Percentiles rank a stretch among this genome's conserved stretches.
These are phyloP conservation scores for Menidia menidia DNA, from an alignment of 2,797 vertebrate genomes.

Conservation along the genomic window DNA sequence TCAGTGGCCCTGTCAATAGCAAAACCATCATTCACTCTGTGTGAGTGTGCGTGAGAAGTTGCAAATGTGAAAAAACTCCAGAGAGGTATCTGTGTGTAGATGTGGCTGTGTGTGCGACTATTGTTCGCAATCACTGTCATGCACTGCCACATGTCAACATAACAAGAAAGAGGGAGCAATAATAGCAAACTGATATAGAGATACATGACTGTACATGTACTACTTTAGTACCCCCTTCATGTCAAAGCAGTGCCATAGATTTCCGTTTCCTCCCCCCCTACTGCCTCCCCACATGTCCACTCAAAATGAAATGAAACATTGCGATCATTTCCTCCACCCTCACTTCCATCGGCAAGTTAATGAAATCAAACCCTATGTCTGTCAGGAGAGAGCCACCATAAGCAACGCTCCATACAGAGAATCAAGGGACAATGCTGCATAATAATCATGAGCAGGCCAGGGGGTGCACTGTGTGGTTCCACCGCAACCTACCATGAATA, in stretches of 20 bases:
- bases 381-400: constrained; percentile 79
- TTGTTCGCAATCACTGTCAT: constrained; percentile 69
- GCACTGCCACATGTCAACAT: constrained; percentile 72
- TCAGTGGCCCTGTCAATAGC: constrained; percentile 85
- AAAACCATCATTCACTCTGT: constrained; percentile 76
- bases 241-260: constrained; percentile 56
- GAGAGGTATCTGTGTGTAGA: constrained; percentile 26
- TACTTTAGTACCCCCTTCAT: constrained; percentile 38
- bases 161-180: constrained; percentile 71
- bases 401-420: constrained; percentile 58
- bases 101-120: constrained; percentile 38
- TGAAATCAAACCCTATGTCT: constrained; percentile 78
- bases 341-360: constrained; percentile 75
- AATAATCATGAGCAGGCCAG: constrained; percentile 90
- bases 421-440: constrained; percentile 72
- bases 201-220: constrained; percentile 5
- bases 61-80: constrained; percentile 17
- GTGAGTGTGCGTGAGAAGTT: constrained; percentile 18
- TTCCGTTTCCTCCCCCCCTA: constrained; percentile 44
- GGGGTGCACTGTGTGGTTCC: constrained; percentile 74
- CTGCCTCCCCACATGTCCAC: constrained; percentile 65
- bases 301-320: constrained; percentile 80
- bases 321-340: constrained; percentile 71
- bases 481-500: constrained; percentile 78
- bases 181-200: constrained; percentile 25